phyloP scores from a whole-genome alignment of 2,888 invertebrate species.

The Drosophila demipolita region DNA sequence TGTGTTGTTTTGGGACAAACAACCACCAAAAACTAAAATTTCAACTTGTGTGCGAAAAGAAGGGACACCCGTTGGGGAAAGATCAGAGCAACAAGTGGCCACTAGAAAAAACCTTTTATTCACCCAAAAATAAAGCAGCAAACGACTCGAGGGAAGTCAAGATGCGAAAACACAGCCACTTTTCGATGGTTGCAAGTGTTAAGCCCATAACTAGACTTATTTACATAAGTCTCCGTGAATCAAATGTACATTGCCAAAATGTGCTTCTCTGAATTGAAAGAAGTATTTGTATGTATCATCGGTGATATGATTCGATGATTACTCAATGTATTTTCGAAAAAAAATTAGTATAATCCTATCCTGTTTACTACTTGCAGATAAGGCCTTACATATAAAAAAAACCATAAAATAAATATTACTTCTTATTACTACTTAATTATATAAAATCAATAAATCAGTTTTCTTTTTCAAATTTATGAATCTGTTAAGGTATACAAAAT shows the following conservation, averaged over 20 bases:
- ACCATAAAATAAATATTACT: too few species aligned
- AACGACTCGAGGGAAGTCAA: constrained; percentile 43
- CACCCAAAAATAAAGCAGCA: constrained; percentile 31
- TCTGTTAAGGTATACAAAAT: not conserved
- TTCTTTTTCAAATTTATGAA: not conserved
- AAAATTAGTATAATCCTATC: not conserved
- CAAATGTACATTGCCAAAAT: constrained; percentile 1
- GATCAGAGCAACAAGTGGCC: constrained; percentile 65
- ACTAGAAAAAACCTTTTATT: constrained; percentile 58
- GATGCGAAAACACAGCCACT: constrained; percentile 46
- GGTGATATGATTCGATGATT: not conserved
- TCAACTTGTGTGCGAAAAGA: constrained; percentile 46
- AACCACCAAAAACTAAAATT: constrained; percentile 64
- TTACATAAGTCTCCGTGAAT: constrained; percentile 7
- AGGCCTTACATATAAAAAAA: not conserved
- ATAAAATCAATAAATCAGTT: not conserved
- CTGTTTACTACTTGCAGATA: not conserved
- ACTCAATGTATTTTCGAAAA: not conserved
- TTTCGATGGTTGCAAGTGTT: constrained; percentile 21
- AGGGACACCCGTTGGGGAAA: constrained; percentile 28
- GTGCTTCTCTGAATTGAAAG: not conserved
- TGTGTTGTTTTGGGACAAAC: constrained; percentile 36
- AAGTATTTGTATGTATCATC: not conserved
- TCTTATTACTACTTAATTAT: not conserved
- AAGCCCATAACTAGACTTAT: constrained; percentile 7